Conservation (phyloP, 2,797 vertebrate species). For the Hafferia zeledoni region DNA sequence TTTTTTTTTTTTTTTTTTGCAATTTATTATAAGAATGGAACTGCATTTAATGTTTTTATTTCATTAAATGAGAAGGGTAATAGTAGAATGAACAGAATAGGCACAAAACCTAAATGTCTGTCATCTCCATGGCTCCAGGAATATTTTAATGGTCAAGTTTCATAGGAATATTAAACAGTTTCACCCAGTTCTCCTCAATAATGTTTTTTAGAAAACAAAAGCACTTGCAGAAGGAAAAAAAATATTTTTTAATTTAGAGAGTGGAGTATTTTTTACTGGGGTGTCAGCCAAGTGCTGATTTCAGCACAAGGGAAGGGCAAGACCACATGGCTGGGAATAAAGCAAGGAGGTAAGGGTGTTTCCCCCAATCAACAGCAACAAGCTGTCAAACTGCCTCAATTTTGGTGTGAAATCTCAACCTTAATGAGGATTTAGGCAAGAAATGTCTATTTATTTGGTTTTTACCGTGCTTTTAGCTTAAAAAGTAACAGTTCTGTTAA, state of each 20-base stretch:
- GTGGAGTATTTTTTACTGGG: not conserved
- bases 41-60: not conserved
- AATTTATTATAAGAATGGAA: not conserved
- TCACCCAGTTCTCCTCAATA: not conserved
- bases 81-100: not conserved
- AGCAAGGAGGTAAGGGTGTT: conserved; percentile 6
- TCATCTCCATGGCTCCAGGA: not conserved
- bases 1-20: not conserved
- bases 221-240: not conserved
- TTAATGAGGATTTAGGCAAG: not conserved
- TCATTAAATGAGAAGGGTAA: not conserved
- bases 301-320: not conserved
- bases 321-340: conserved; percentile 38
- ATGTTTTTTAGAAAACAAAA: not conserved
- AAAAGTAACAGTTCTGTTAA: not conserved
- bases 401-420: conserved; percentile 30
- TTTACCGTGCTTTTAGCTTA: not conserved
- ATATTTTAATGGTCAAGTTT: not conserved
- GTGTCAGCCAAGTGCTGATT: not conserved
- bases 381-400: conserved; percentile 51
- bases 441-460: not conserved
- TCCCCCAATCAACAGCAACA: not conserved
- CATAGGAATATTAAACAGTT: not conserved
- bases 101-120: not conserved
- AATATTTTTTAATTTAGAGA: not conserved